Percentiles rank a stretch among this genome's conserved stretches.
Evolutionary conservation across 2,797 vertebrate species (phyloP).

Genomic region (Hylomyscus alleni): DNA sequence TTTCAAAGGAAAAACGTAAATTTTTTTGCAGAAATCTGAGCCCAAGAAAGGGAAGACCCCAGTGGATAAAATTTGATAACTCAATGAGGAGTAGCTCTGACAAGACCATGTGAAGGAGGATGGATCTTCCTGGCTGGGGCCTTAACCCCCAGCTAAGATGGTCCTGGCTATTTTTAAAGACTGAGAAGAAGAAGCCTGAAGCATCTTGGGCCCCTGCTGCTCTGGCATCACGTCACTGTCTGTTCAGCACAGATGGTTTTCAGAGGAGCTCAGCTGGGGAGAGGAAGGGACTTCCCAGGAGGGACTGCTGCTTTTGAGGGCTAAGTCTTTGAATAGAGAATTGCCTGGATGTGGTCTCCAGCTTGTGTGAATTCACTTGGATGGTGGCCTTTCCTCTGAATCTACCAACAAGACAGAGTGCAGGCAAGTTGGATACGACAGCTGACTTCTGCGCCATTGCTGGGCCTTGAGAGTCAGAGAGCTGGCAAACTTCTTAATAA

Average conservation of each 20-base stretch:
- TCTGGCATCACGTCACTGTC: constrained; percentile 24
- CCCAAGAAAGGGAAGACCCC: neutral
- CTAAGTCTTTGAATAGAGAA: constrained; percentile 64
- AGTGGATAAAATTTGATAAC: neutral
- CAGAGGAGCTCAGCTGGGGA: constrained; percentile 41
- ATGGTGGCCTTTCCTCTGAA: neutral
- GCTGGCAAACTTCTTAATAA: neutral
- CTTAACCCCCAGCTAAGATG: constrained; percentile 8
- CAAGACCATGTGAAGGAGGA: neutral
- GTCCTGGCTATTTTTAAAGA: constrained; percentile 68
- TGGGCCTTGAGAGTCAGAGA: neutral
- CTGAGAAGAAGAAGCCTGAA: constrained; percentile 34
- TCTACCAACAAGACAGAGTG: neutral
- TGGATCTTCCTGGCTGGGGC: neutral
- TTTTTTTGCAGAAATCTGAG: neutral
- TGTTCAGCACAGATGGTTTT: constrained; percentile 68
- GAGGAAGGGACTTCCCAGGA: constrained; percentile 59
- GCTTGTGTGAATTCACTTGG: constrained; percentile 13
- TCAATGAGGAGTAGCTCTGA: neutral
- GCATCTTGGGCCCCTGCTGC: neutral
- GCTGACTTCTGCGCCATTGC: neutral
- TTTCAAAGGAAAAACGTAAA: neutral
- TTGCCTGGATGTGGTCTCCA: neutral
- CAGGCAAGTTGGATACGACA: neutral
- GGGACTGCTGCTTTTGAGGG: constrained; percentile 35